phyloP scores from a whole-genome alignment of 37 sponge, comb jelly and placozoan genomes.

The Aplysina aerophoba region DNA sequence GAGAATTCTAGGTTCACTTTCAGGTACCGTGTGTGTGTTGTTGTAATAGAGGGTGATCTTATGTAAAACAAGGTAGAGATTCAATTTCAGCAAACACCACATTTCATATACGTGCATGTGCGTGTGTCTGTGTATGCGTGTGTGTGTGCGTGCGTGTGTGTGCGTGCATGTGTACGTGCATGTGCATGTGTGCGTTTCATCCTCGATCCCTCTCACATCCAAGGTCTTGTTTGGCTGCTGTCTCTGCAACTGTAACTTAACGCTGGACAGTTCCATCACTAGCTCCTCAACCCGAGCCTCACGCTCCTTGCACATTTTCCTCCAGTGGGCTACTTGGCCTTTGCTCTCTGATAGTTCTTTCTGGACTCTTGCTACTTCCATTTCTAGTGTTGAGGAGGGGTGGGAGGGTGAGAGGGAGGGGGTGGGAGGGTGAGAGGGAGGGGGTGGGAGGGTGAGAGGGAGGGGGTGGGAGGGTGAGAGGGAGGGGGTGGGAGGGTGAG shows the following conservation, averaged over 20 bases:
- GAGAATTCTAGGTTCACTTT: too few species aligned
- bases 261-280: neutral
- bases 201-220: conserved; percentile 13
- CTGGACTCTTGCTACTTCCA: neutral
- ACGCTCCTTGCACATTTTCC: neutral
- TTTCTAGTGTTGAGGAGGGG: neutral
- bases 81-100: neutral
- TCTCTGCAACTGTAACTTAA: too few species aligned
- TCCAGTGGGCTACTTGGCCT: neutral
- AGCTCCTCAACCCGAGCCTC: neutral
- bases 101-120: neutral
- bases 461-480: too few species aligned
- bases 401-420: too few species aligned
- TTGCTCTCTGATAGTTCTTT: neutral
- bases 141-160: conserved; percentile 1
- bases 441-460: too few species aligned
- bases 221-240: too few species aligned
- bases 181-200: conserved; percentile 79
- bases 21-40: too few species aligned
- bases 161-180: conserved; percentile 20
- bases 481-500: too few species aligned
- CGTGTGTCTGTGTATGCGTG: neutral
- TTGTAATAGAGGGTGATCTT: too few species aligned
- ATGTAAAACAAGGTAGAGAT: neutral
- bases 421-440: too few species aligned